Conservation (phyloP, 2,888 invertebrate genomes). For the Octodonta nipae region DNA sequence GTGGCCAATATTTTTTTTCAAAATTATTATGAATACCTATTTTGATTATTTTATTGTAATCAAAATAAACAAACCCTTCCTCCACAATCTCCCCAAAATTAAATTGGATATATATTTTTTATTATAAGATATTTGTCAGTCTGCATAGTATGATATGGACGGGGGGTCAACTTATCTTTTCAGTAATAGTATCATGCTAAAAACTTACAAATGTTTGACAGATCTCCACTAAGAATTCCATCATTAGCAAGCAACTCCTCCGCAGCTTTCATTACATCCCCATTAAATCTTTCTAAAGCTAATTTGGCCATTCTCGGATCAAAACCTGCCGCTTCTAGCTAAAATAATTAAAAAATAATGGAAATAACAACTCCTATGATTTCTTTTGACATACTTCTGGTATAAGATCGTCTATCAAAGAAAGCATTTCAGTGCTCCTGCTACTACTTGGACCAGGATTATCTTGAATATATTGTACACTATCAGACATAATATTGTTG, state of each 20-base stretch:
- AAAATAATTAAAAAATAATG: constrained; percentile 9
- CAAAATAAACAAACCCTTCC: no score
- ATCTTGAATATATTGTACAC: constrained; percentile 50
- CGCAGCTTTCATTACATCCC: constrained; percentile 45
- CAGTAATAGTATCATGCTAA: neutral
- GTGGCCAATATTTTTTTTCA: no score
- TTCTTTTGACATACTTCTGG: constrained; percentile 29
- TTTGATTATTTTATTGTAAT: no score
- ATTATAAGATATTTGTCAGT: no score
- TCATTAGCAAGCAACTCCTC: constrained; percentile 42
- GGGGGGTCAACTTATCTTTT: constrained; percentile 13
- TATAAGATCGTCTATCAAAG: constrained; percentile 28
- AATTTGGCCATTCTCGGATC: constrained; percentile 37
- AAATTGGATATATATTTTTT: no score
- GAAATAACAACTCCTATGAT: no score
- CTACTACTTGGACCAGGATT: constrained; percentile 39
- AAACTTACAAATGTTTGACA: constrained; percentile 16
- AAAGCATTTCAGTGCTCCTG: constrained; percentile 28
- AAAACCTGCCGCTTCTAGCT: constrained; percentile 51
- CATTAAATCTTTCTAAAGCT: constrained; percentile 39
- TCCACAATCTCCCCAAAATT: no score
- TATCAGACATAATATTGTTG: constrained; percentile 56
- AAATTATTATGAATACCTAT: no score
- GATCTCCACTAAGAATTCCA: constrained; percentile 27
- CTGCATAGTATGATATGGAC: no score